Base-by-base conservation (phyloP, 2,797 vertebrate species). In the Steatocranus sp. region DNA sequence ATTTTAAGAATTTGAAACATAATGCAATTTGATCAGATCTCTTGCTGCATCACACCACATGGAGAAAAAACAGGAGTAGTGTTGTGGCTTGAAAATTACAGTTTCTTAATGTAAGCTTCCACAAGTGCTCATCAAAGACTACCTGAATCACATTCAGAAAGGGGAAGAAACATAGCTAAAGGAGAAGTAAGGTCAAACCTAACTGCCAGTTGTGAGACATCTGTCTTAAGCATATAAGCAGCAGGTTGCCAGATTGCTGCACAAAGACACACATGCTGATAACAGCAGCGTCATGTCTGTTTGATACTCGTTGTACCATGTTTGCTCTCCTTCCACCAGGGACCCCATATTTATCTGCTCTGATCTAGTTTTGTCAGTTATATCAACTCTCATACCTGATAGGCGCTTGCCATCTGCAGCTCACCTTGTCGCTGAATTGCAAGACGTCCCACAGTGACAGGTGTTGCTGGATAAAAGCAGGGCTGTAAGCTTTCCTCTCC, bases 401-500 rank as follows among this genome's bases (percentile, higher is more conserved):
- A 41, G 20, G 50, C 23, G 58, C 18, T 75, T 36, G 23, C 38
- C 50, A 58, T 70, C 36, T 78, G 81, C 30, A 66, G 68, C 32
- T 56, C 70, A 96, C 96, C 87, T 92, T 93, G 46, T 94, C 92
- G 23, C 85, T 81, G 79, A 94, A 91, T 8, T 88, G 90, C 84
- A 96, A 88, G 85, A 86, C 88, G 75, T 96, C 95, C 96, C 96
- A 96, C 75, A 96, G 84, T 30, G 94, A 94, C 84, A 96, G 85
- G 88, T 95, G 89, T 78, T 91, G 91, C 86, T 92, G 86, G 61
- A 95, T 78, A 66, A 86, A 54, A 58, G 91, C 83, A 5, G 95
- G 87, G 53, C 89, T 77, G 54, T 96, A 94, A 3, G 79, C 92
- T 80, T 56, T 90, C 76, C 86, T 94, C 74, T 80, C 78, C 23